Base-by-base conservation (phyloP, 2,888 invertebrate species). In the Chromoteleia sp. region DNA sequence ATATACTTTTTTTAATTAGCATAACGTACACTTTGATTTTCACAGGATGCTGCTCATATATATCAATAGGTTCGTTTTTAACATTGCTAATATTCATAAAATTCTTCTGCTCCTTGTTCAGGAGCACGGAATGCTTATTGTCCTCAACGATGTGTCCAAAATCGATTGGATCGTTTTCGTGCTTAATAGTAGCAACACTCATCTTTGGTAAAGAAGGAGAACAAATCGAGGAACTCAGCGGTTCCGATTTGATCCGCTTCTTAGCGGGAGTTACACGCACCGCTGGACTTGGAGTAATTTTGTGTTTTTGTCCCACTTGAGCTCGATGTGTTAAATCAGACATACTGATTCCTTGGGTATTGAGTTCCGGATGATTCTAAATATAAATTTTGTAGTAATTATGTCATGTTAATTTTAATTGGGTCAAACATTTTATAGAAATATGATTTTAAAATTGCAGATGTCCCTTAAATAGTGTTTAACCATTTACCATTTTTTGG, bases 331-430 rank as follows among this genome's bases (percentile, higher is more conserved):
- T 94, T 87, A 95, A 93, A 92, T 95, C 97, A 85, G 95, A 94
- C 63, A 97, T 91, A 6, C 95, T 95, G 84, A 97, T 95, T 56
- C 95, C 96, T 85, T 94, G 94, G 10, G 95, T 96, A 86, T 96
- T 95, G 61, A 97, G 93, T 90, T 97, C 96, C 14, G 96, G 95
- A 89, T 96, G 95, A 86, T 94, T 93, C 94, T 95, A 88, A 6
- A 93, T 14, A 56, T 59, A 30, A 70, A n/a, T n/a, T n/a, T n/a
- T n/a, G n/a, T n/a, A n/a, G n/a, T n/a, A n/a, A n/a, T n/a, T n/a
- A n/a, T n/a, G n/a, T n/a, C n/a, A n/a, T n/a, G n/a, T n/a, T n/a
- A n/a, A n/a, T n/a, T n/a, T n/a, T n/a, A n/a, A n/a, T n/a, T n/a
- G n/a, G n/a, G n/a, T 33, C 5, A 33, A 33, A 33, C 8, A 4